Base-by-base conservation (phyloP, 2,888 invertebrate species). In the Tubulanus polymorphus region DNA sequence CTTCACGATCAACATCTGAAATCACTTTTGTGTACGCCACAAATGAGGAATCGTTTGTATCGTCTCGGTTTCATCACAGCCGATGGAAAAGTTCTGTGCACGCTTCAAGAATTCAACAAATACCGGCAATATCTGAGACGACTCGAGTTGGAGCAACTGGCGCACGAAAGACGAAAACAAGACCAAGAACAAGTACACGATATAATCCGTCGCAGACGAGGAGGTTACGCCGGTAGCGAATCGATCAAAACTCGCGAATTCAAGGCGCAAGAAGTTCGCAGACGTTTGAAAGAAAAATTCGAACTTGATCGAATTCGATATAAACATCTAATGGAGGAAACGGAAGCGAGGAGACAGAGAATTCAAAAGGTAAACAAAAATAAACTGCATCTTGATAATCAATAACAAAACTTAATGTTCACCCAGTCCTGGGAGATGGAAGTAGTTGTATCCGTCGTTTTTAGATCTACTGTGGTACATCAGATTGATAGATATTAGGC, bases 81-180 rank as follows among this genome's bases (percentile, higher is more conserved):
- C 18, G 81, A 84, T 25, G 84, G 84, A 1, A 80, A 85, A 52
- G 85, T 86, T 0, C 82, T 86, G 1, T 87, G 87, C 69, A 83
- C 84, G 1, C 71, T 86, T 20, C 84, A 83, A 59, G 85, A 86
- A 64, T 86, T 86, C 70, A 87, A 86, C 68, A 82, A 84, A 60
- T 85, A 85, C 76, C 82, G 86, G 53, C 82, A 83, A 61, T 84
- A 84, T 62, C 71, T 86, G 52, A 48, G 68, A 46, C 66, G 65
- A 30, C 63, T 69, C 5, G 65, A 62, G 53, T 62, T 70, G 20
- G 54, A 66, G 35, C 64, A 64, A 32, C 58, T 69, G 30, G 66
- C 63, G 2, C 59, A 58, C 47, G 62, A 68, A 35, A 52, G 63
- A 45, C 63, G 63, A 48, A 54, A 57, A 50, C 18, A 59, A 53